Base-by-base conservation (phyloP, 2,113 vertebrate genomes). In the Lepisosteus osseus region DNA sequence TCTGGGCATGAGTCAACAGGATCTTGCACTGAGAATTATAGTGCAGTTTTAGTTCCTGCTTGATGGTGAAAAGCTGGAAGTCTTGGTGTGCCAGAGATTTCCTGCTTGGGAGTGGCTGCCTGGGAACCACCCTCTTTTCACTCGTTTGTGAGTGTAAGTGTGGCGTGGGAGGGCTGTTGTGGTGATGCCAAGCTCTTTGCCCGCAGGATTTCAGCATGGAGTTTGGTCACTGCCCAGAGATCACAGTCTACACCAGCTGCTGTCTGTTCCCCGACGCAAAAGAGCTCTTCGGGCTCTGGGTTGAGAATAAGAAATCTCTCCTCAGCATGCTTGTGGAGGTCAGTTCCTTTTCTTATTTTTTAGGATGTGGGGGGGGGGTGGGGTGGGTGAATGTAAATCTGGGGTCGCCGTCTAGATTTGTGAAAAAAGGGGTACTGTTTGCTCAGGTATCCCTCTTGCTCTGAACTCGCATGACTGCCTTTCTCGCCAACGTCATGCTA, bases 311-410 rank as follows among this genome's bases (percentile, higher is more conserved):
- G 85, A 97, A 94, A 76, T 85, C 96, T 72, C 94, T 99, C 44
- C 91, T 99, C 4, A 94, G 95, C 87, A 98, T 99, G 97, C 82
- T 99, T 2, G 96, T 98, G 69, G 97, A 98, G 95, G 97, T 99
- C 76, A 91, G 92, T 79, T 7, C 3, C 72, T 68, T 1, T 43
- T 7, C 14, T 64, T 9, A 45, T 41, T 29, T 40, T 14, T 2
- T 65, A 15, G 29, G 29, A 29, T 17, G 56, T 7, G 9, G 0
- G 9, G n/a, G 47, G 3, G 63, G 63, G 63, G 2, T 13, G 3
- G 63, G 7, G 40, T 11, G 40, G 40, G 40, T 3, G 7, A 15
- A 4, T 65, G 12, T 43, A 41, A n/a, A 3, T 15, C 11, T 65
- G 29, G 63, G 8, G 6, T 0, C 41, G 40, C 6, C 7, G 29